phyloP scores from a whole-genome alignment of 2,888 invertebrate species.

The Lamellibrachia columna region DNA sequence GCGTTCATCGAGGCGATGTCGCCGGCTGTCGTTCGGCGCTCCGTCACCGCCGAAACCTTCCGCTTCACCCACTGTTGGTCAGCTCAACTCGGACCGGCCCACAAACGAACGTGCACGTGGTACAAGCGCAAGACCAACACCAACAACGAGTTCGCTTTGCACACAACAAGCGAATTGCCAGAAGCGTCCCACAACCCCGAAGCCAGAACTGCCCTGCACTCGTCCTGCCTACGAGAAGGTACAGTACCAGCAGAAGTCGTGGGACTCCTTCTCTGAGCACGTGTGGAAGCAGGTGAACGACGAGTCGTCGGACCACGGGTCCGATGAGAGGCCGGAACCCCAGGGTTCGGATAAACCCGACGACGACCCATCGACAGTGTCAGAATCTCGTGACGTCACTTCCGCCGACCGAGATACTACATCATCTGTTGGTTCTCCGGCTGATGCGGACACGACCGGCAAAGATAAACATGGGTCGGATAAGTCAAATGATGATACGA shows the following conservation, averaged over 20 bases:
- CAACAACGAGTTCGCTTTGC: not conserved
- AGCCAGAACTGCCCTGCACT: not conserved
- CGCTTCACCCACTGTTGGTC: not conserved
- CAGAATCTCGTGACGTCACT: not conserved
- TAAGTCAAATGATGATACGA: not conserved
- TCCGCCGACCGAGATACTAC: not conserved
- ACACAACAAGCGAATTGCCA: not conserved
- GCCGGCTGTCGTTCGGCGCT: not conserved
- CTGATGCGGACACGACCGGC: not conserved
- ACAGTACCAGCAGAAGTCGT: not conserved
- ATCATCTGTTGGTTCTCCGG: not conserved
- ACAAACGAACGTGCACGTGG: not conserved
- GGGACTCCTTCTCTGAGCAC: not conserved
- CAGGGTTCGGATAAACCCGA: constrained; percentile 4
- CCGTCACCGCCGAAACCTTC: not conserved
- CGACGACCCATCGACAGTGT: not conserved
- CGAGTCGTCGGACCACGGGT: not conserved
- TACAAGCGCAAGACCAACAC: not conserved
- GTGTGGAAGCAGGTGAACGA: constrained; percentile 5
- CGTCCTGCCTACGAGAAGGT: not conserved
- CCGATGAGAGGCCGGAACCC: not conserved
- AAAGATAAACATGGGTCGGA: not conserved
- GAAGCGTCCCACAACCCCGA: not conserved
- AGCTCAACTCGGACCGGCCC: not conserved
- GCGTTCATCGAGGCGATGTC: not conserved